Evolutionary conservation across 2,113 vertebrate species (phyloP), one percentile per base, ranked within the genome.

Genomic region (Galbula dea): DNA sequence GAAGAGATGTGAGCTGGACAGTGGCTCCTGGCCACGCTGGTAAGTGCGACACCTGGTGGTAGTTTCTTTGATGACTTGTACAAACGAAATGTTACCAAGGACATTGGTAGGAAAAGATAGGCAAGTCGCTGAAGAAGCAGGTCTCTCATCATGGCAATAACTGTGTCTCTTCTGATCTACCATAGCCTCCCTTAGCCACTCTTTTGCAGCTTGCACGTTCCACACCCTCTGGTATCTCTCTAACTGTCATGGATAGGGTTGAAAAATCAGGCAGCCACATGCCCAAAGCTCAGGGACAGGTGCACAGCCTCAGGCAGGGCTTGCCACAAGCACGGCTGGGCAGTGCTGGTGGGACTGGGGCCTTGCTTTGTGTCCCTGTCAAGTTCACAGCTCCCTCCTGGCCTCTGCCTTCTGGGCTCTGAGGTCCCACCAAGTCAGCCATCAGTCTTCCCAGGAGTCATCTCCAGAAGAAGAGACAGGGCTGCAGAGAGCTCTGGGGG

Each of bases 81-180:
- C 39, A 75, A 76, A 80, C 37, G 11, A 54, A 15, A 6, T n/a
- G 14, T 41, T 41, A 36, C 24, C 65, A 63, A 66, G 6, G 22
- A 30, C 43, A 45, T 23, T 0, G 3, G 15, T 39, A 23, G 7
- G 27, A 58, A 85, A 77, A 21, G 13, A 58, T 11, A 8, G 6
- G 15, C 27, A 49, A 68, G 22, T 59, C 45, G 15, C 45, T 41
- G 80, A 49, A 82, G 71, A 26, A 65, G 32, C 30, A 49, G 24
- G 34, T 58, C 37, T 48, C 1, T 1, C 8, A 11, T 22, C 22
- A 29, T 0, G 0, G 8, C 4, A 48, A 6, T 26, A 58, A 55
- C 21, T 39, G 21, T 15, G 5, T 9, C 37, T 75, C 10, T 20
- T 63, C 37, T 27, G 39, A 63, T 8, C 4, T 51, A 6, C 20